Conservation (phyloP, 92 coral and sea anemone species). For the Epizoanthus scotinus region DNA sequence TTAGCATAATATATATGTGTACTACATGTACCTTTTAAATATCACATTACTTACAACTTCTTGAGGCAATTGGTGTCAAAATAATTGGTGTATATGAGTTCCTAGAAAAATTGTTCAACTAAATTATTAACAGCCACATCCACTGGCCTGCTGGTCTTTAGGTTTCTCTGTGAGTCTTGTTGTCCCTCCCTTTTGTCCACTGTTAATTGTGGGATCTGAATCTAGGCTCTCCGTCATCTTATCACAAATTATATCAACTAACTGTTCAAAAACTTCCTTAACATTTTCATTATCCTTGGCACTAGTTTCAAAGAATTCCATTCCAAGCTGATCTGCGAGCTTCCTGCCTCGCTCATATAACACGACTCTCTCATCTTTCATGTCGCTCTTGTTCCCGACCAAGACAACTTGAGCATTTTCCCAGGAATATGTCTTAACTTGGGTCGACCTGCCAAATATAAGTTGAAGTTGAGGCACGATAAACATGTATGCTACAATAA, state of each 20-base stretch:
- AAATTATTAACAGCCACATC: conserved; percentile 81
- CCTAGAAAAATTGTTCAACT: conserved; percentile 15
- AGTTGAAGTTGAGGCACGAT: not conserved
- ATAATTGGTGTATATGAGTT: not conserved
- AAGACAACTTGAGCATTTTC: conserved; percentile 97
- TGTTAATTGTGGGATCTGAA: conserved; percentile 92
- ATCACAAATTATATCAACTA: conserved; percentile 98
- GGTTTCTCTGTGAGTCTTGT: conserved; percentile 87
- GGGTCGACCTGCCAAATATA: conserved; percentile 78
- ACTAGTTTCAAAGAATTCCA: conserved; percentile 98
- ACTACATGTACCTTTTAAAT: too few species aligned
- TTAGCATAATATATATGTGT: too few species aligned
- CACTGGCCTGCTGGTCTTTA: conserved; percentile 71
- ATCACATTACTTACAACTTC: not conserved
- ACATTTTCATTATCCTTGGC: conserved; percentile 95
- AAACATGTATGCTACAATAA: too few species aligned
- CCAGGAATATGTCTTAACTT: conserved; percentile 98
- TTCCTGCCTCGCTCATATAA: conserved; percentile 82
- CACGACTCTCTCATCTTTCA: conserved; percentile 96
- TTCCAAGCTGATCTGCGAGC: conserved; percentile 90
- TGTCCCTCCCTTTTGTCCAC: conserved; percentile 97
- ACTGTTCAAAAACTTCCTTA: conserved; percentile 96
- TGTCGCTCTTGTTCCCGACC: conserved; percentile 96
- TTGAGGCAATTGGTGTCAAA: not conserved
- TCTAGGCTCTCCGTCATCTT: conserved; percentile 99